These are phyloP conservation scores for Puntigrus tetrazona DNA, from an alignment of 2,113 vertebrate genomes.

Conservation along the genomic window DNA sequence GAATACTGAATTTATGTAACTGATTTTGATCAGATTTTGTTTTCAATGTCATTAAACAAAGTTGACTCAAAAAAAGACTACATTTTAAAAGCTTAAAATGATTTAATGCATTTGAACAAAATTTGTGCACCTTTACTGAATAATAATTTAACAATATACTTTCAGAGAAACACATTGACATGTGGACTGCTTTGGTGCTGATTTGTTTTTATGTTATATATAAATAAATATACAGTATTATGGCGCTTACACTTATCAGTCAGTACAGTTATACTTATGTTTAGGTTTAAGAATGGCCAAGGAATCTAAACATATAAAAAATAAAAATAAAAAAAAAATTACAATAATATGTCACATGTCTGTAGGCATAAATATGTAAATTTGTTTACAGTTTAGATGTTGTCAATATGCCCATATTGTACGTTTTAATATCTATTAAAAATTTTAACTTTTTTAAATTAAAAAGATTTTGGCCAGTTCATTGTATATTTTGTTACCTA, in stretches of 20 bases:
- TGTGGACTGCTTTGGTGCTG: not conserved
- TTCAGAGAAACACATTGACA: not conserved
- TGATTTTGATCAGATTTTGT: not conserved
- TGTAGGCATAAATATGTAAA: not conserved
- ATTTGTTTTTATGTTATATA: not conserved
- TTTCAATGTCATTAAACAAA: not conserved
- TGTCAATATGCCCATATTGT: not conserved
- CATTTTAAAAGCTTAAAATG: not conserved
- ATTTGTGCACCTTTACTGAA: not conserved
- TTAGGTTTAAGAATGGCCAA: not conserved
- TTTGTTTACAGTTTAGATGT: not conserved
- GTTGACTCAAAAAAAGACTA: not conserved
- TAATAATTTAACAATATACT: too few relatives aligned
- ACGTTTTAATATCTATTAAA: not conserved
- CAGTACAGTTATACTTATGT: not conserved
- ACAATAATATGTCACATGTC: not conserved
- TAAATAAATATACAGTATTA: not conserved
- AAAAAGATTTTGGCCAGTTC: not conserved
- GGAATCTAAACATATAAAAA: not conserved
- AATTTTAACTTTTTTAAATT: too few relatives aligned
- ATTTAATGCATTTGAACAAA: not conserved
- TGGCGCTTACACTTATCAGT: not conserved
- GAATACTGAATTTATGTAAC: not conserved
- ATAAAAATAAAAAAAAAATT: too few relatives aligned
- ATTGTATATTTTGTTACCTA: not conserved